A percentile compares a stretch with the other conserved stretches of the same genome.
phyloP scores from a whole-genome alignment of 2,113 vertebrate species.

The Eonycteris spelaea region DNA sequence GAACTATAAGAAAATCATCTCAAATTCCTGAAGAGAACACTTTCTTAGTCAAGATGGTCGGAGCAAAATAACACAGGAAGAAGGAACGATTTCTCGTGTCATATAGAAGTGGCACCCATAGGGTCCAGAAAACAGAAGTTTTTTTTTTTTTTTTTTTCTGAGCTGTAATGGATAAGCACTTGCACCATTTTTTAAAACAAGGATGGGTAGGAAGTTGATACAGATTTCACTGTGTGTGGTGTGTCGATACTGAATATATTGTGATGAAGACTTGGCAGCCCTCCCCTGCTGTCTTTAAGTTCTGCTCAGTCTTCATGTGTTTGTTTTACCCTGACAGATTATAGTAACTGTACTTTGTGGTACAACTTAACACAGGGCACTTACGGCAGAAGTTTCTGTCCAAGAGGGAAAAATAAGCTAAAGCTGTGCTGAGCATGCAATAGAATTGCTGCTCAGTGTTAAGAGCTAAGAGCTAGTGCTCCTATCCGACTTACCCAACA shows the following conservation, averaged over 20 bases:
- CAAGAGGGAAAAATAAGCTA: background rate
- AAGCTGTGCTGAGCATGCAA: background rate
- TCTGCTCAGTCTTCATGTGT: background rate
- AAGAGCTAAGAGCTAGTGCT: background rate
- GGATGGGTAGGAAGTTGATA: background rate
- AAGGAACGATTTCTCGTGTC: background rate
- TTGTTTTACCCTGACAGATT: background rate
- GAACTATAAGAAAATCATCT: background rate
- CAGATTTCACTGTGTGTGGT: background rate
- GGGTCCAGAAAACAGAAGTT: background rate
- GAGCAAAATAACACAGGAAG: background rate
- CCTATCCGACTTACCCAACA: background rate
- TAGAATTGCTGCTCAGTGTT: background rate
- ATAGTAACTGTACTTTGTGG: background rate
- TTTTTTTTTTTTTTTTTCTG: background rate
- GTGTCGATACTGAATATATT: rapidly evolving
- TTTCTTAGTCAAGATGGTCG: background rate
- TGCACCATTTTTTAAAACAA: background rate
- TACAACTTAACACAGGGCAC: background rate
- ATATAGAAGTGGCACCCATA: background rate
- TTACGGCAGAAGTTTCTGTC: background rate
- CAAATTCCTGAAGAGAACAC: background rate
- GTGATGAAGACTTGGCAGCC: background rate
- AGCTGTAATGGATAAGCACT: background rate
- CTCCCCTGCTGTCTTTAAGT: background rate